A percentile compares a stretch with the other conserved stretches of the same genome.
Conservation (phyloP, 2,888 invertebrate genomes). For the Seira ritae region DNA sequence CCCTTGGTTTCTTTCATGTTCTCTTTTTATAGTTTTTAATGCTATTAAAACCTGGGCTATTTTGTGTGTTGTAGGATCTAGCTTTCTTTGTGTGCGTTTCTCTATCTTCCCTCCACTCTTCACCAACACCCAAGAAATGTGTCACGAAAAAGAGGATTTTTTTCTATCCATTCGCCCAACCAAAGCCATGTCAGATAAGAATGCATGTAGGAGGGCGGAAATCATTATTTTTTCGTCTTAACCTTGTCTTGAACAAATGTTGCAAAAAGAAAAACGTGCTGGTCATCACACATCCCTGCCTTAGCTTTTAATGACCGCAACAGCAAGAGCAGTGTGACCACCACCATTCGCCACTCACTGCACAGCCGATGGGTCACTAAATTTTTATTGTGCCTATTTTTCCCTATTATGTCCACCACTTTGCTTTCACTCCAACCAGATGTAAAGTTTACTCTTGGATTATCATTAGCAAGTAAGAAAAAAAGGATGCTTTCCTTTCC, state of each 20-base stretch:
- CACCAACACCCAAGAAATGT: background rate
- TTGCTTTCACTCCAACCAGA: background rate
- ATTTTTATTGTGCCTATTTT: too few relatives aligned
- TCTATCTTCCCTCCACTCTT: background rate
- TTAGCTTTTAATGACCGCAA: background rate
- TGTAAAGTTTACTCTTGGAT: background rate
- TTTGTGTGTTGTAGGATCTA: background rate
- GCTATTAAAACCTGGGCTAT: background rate
- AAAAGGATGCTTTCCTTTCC: background rate
- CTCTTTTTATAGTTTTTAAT: constrained; percentile 6
- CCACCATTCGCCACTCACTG: background rate
- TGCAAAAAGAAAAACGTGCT: constrained; percentile 22
- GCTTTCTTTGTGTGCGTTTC: background rate
- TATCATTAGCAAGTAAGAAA: background rate
- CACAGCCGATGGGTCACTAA: too few relatives aligned
- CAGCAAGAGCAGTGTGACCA: background rate
- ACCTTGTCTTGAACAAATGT: constrained; percentile 36
- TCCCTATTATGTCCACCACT: too few relatives aligned
- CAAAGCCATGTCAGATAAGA: constrained; percentile 7
- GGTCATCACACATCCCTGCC: background rate
- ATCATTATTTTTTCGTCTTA: constrained; percentile 31
- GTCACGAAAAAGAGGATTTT: background rate
- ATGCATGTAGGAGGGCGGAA: constrained; percentile 37
- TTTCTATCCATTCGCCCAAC: background rate
- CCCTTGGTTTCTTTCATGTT: background rate